These are phyloP conservation scores for Drepanosiphum platanoidis DNA, from an alignment of 2,888 invertebrate species.

Conservation along the genomic window DNA sequence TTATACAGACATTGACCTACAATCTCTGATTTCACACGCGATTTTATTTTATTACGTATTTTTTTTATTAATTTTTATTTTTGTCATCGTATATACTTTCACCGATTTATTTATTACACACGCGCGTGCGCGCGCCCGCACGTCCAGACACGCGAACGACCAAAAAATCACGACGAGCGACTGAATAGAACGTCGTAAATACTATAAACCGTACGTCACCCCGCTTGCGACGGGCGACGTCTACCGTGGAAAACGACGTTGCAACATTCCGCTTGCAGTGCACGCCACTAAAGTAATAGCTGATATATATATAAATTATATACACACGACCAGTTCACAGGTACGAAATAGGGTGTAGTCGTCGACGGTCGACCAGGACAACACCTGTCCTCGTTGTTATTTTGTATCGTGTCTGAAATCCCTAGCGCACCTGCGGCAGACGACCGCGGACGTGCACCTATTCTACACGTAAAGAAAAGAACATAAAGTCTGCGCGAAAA, in stretches of 20 bases:
- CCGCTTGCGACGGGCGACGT: neutral
- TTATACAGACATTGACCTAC: slow-evolving; percentile 48
- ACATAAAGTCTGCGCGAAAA: slow-evolving; percentile 15
- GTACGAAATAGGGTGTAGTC: slow-evolving; percentile 19
- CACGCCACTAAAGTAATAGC: neutral
- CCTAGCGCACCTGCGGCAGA: slow-evolving; percentile 43
- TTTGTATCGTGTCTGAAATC: slow-evolving; percentile 38
- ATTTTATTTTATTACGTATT: neutral
- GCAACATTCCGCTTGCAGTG: slow-evolving; percentile 26
- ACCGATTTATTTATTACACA: slow-evolving; percentile 6
- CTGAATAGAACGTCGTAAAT: neutral
- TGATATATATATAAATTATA: no score
- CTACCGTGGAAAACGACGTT: no score
- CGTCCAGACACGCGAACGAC: neutral
- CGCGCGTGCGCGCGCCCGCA: neutral
- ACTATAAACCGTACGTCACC: neutral
- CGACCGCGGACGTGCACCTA: neutral
- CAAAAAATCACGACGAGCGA: neutral
- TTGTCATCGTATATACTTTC: slow-evolving; percentile 7
- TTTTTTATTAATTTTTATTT: neutral
- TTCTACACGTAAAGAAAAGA: neutral
- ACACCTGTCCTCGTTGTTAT: slow-evolving; percentile 43
- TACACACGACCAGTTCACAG: neutral
- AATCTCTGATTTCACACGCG: slow-evolving; percentile 39
- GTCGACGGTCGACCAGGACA: slow-evolving; percentile 4